Evolutionary conservation across 2,888 invertebrate species (phyloP), one percentile per base, ranked within the genome.

Genomic region (Drosophila kambysellisi): DNA sequence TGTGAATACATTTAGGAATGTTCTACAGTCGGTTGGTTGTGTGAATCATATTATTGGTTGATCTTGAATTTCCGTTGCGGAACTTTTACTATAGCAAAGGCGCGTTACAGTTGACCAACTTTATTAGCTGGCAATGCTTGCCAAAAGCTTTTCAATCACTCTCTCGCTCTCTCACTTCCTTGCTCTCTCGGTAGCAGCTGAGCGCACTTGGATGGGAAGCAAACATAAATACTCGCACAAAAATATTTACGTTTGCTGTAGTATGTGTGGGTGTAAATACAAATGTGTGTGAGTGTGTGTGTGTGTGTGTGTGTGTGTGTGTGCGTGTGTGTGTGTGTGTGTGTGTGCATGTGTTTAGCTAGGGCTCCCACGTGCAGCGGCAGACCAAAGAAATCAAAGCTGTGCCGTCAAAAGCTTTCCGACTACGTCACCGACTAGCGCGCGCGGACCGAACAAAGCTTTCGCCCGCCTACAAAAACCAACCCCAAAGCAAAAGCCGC

Each of bases 401-500:
- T 64, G 43, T 68, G 54, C 50, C 58, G 41, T 25, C 53, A 59
- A 74, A 75, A 81, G 81, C 82, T 83, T 52, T 65, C 11, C 58
- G 56, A 35, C 70, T 74, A 74, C 76, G 81, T 79, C 81, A 75
- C 64, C 68, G 76, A 66, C 63, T 41, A 76, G 52, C 59, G 52
- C 76, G 50, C 62, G 60, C 75, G 64, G 61, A 79, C 73, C 79
- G 77, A 69, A 64, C 57, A 68, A 72, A 89, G 87, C 87, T 88
- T 89, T 87, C 46, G 83, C 74, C 66, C 86, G 82, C 84, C 80
- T 88, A 88, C 81, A 73, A 88, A 89, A 89, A 88, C 79, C 90
- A 91, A 88, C 91, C 90, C 82, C 79, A 81, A 76, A 65, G 81
- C 79, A 78, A 90, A 85, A 82, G 91, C 89, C 79, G 83, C 87